Evolutionary conservation across 2,888 invertebrate genomes (phyloP).

Genomic region (Apoda limacodes): DNA sequence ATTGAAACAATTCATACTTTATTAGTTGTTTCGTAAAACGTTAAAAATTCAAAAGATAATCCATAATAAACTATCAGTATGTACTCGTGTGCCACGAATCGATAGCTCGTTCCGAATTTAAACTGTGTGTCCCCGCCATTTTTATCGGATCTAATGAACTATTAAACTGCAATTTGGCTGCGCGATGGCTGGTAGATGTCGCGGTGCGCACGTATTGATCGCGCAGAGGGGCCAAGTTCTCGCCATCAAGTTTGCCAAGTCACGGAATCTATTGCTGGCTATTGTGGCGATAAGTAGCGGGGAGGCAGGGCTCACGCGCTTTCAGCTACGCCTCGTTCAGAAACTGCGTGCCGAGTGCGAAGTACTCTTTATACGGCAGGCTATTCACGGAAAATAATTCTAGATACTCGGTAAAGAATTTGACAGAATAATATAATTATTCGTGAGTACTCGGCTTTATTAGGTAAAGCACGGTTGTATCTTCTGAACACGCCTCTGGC

Average conservation of each 20-base stretch:
- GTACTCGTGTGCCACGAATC: slow-evolving; percentile 45
- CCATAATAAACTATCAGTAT: no score
- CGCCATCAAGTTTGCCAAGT: slow-evolving; percentile 62
- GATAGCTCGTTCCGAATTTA: slow-evolving; percentile 63
- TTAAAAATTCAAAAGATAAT: no score
- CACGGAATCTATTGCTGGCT: slow-evolving; percentile 67
- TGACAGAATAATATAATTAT: no score
- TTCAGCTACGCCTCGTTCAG: no score
- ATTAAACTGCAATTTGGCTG: slow-evolving; percentile 69
- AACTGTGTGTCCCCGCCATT: slow-evolving; percentile 65
- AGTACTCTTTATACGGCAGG: no score
- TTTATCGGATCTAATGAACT: slow-evolving; percentile 68
- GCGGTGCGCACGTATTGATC: slow-evolving; percentile 67
- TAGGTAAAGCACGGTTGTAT: no score
- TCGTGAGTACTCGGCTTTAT: no score
- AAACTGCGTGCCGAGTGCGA: no score
- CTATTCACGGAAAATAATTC: no score
- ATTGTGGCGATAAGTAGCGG: slow-evolving; percentile 67
- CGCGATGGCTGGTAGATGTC: slow-evolving; percentile 63
- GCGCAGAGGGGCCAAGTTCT: slow-evolving; percentile 52
- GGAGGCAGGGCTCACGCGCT: slow-evolving; percentile 39
- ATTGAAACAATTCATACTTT: slow-evolving; percentile 14
- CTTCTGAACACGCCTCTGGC: no score
- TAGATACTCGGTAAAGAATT: no score
- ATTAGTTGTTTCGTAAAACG: slow-evolving; percentile 18